These are phyloP conservation scores for Microctenopoma stevenorrisi DNA, from an alignment of 2,797 vertebrate species.

Conservation along the genomic window DNA sequence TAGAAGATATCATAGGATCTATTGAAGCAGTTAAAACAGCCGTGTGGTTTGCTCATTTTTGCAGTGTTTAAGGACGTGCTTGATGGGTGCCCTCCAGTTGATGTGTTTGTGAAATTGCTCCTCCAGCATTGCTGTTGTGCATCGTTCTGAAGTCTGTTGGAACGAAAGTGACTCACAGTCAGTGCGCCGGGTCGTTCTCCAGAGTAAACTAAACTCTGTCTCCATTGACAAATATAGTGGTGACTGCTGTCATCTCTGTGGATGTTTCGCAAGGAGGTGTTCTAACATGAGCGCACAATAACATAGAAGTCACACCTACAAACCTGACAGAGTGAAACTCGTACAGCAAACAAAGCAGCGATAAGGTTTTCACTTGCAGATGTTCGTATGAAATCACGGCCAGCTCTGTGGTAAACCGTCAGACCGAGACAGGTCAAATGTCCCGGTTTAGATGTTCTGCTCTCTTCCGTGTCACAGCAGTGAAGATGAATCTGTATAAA, in stretches of 20 bases:
- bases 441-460: neutral
- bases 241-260: conserved; percentile 7
- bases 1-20: neutral
- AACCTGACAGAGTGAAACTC: neutral
- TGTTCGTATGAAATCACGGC: neutral
- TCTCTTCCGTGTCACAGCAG: neutral
- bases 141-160: conserved; percentile 28
- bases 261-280: too few relatives aligned
- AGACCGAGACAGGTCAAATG: neutral
- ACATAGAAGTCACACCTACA: neutral
- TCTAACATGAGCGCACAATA: neutral
- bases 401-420: conserved; percentile 4
- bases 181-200: neutral
- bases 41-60: conserved; percentile 8
- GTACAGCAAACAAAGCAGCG: conserved; percentile 1
- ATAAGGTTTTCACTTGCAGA: neutral
- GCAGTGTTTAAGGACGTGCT: neutral
- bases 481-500: neutral
- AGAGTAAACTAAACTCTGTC: conserved; percentile 26
- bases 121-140: conserved; percentile 12
- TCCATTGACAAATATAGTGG: conserved; percentile 25
- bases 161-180: conserved; percentile 24
- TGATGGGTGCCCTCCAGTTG: neutral
- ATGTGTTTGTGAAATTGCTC: conserved; percentile 9
- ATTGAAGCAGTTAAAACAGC: conserved; percentile 22